Evolutionary conservation across 2,797 vertebrate genomes (phyloP).

Genomic region (Denticeps clupeoides): DNA sequence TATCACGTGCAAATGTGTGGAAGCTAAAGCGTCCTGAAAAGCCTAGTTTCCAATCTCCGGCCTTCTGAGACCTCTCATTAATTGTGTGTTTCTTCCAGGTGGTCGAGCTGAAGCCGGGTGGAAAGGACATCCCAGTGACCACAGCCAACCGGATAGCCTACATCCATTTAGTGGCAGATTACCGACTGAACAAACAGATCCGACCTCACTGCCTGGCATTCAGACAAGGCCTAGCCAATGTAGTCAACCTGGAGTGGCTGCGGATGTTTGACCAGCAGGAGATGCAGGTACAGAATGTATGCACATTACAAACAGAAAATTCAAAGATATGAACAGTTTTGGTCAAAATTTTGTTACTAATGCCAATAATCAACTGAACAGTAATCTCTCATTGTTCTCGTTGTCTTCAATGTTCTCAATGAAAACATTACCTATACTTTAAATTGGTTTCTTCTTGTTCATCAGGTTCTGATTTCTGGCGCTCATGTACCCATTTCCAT

Average conservation of each 20-base stretch:
- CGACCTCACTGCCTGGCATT: conserved; percentile 86
- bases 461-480: conserved; percentile 89
- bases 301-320: too few species aligned
- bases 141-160: conserved; percentile 91
- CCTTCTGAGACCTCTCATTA: neutral
- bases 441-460: neutral
- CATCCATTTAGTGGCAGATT: conserved; percentile 92
- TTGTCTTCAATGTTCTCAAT: too few species aligned
- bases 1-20: too few species aligned
- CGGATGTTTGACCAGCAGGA: conserved; percentile 98
- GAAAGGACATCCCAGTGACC: conserved; percentile 90
- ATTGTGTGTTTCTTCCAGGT: conserved; percentile 58
- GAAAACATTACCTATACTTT: too few species aligned
- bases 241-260: conserved; percentile 94
- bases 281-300: too few species aligned
- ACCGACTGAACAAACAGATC: conserved; percentile 91
- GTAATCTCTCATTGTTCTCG: too few species aligned
- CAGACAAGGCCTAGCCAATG: conserved; percentile 89
- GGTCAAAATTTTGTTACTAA: too few species aligned
- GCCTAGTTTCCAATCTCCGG: neutral
- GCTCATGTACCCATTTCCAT: conserved; percentile 91
- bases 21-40: neutral
- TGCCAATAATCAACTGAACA: too few species aligned
- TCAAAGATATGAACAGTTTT: too few species aligned
- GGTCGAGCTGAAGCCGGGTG: conserved; percentile 83